Evolutionary conservation across 1,140 invertebrate species (phyloP), one percentile per base, ranked within the genome.

Genomic region (Dinoponera quadriceps): DNA sequence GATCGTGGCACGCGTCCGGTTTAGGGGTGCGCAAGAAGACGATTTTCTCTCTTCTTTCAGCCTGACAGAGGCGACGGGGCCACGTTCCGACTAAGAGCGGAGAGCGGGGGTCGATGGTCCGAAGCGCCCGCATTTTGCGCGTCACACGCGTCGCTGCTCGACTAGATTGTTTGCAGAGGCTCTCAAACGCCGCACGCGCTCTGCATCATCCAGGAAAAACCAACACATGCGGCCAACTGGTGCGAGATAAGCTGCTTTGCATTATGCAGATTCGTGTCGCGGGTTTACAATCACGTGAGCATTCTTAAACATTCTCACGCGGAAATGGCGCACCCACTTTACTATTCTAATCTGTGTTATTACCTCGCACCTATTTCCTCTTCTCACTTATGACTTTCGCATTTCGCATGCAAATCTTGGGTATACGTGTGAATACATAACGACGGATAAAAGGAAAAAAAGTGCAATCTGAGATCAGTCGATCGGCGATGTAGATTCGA

Each of bases 81-180:
- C 78, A 83, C 20, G 73, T 11, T 27, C 38, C 77, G 66, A 51
- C 20, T 57, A 60, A 89, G 88, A 89, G 90, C 83, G 83, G 82
- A 81, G 63, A 81, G 63, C 55, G 82, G 90, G 86, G 90, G 92
- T 80, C 91, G 93, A 93, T 91, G 92, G 90, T 92, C 92, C 91
- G 90, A 83, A 90, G 89, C 90, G 87, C 93, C 94, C 94, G 93
- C 93, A 94, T 94, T 94, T 94, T 94, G 94, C 94, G 91, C 93
- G 94, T 94, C 93, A 94, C 90, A 94, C 93, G 94, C 94, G 93
- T 94, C 94, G 94, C 92, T 94, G 94, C 86, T 78, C 93, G 89
- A 93, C 93, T 94, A 94, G 94, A 94, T 94, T 94, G 94, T 94
- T 94, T 94, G 93, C 94, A 94, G 93, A 92, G 94, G 94, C 93